Evolutionary conservation across 2,113 vertebrate species (phyloP), one percentile per base, ranked within the genome.

Genomic region (Corythoichthys intestinalis): DNA sequence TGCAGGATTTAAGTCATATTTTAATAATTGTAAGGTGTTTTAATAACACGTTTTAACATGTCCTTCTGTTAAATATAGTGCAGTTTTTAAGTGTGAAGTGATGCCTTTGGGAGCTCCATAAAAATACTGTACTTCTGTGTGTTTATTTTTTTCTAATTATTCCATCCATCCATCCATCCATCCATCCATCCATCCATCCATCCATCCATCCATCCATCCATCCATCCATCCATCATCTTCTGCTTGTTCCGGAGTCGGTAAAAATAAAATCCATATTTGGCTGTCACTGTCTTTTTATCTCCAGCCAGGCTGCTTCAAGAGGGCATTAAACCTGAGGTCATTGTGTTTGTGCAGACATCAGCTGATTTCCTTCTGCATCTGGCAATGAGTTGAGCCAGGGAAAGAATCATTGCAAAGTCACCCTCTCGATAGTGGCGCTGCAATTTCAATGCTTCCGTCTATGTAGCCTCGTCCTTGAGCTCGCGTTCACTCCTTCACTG

Each of bases 301-400:
- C 12, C 56, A 37, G 69, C 72, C 79, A 71, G 69, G 65, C 65
- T 77, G 46, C 14, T 83, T 83, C 52, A 71, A 80, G 75, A 86
- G 66, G 73, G 80, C 47, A 72, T 60, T 38, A 70, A 58, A 77
- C 77, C 79, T 14, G 44, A 64, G 75, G 78, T 83, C 73, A 64
- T 62, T 72, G 77, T 70, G 66, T 81, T 82, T 85, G 83, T 78
- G 87, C 81, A 71, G 70, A 78, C 76, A 73, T 87, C 84, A 85
- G 86, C 85, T 74, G 76, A 84, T 78, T 86, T 75, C 39, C 74
- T 73, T 72, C 72, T 8, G 80, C 78, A 76, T 65, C 39, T 3
- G 82, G 78, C 77, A 60, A 64, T 59, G 39, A 1, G 70, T 72
- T 56, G 66, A 74, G 57, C 67, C 70, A 71, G 64, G 66, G 41